These are phyloP conservation scores for Bucorvus abyssinicus DNA, from an alignment of 2,797 vertebrate genomes.

Conservation along the genomic window DNA sequence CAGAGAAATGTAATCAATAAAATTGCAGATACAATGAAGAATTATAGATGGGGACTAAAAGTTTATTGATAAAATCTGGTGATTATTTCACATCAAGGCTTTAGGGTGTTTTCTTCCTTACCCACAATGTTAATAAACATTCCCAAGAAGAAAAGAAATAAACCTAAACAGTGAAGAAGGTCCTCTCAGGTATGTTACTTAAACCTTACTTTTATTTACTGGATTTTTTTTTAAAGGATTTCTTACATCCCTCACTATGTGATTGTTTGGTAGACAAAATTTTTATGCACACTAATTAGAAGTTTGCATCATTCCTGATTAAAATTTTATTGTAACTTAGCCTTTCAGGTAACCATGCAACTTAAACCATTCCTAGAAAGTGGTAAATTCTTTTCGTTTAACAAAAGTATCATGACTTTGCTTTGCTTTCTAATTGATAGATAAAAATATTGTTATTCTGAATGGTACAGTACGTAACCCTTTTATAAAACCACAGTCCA, in stretches of 20 bases:
- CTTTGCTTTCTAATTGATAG: background rate
- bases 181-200: background rate
- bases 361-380: background rate
- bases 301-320: background rate
- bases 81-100: background rate
- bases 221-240: background rate
- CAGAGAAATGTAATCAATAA: slow-evolving; percentile 11
- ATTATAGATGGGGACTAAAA: background rate
- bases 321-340: background rate
- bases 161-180: background rate
- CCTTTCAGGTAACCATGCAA: background rate
- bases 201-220: background rate
- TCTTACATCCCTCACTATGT: background rate
- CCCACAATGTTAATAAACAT: background rate
- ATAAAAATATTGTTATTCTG: background rate
- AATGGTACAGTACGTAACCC: background rate
- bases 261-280: background rate
- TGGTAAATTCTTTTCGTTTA: background rate
- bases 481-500: background rate
- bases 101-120: background rate
- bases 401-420: background rate
- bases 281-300: background rate
- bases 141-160: background rate
- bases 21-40: slow-evolving; percentile 4
- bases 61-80: background rate